phyloP scores from a whole-genome alignment of 2,888 invertebrate genomes.

The Cryptocephalus primarius region DNA sequence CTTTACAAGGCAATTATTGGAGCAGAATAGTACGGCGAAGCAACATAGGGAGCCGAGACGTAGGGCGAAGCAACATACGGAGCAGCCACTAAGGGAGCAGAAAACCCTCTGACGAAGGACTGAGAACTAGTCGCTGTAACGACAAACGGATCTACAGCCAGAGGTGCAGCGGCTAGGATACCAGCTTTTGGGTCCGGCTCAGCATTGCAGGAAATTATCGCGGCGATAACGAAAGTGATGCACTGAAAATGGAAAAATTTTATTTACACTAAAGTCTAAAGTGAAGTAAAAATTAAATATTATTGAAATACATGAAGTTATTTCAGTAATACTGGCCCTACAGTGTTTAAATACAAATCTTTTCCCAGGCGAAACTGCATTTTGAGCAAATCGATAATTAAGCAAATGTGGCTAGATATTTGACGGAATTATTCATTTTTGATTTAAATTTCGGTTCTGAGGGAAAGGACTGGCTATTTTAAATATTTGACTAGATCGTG shows the following conservation, averaged over 20 bases:
- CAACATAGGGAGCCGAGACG: slow-evolving; percentile 29
- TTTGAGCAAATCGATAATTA: no score
- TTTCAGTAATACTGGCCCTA: no score
- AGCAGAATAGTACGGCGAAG: slow-evolving; percentile 21
- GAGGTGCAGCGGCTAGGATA: slow-evolving; percentile 19
- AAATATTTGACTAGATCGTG: no score
- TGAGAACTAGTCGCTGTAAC: slow-evolving; percentile 57
- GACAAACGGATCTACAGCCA: slow-evolving; percentile 29
- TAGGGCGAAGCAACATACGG: slow-evolving; percentile 26
- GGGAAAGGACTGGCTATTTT: no score
- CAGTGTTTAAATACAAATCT: no score
- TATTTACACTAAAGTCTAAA: background rate
- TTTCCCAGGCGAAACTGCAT: no score
- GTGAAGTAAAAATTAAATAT: background rate
- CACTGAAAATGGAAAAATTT: slow-evolving; percentile 3
- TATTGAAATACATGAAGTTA: no score
- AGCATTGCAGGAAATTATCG: slow-evolving; percentile 18
- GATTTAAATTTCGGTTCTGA: no score
- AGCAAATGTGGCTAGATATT: no score
- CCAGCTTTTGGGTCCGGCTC: slow-evolving; percentile 24
- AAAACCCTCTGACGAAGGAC: slow-evolving; percentile 39
- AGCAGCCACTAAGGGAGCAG: slow-evolving; percentile 24
- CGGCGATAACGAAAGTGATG: slow-evolving; percentile 3
- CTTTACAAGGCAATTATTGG: background rate
- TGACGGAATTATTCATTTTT: no score